These are phyloP conservation scores for Astatoreochromis straeleni DNA, from an alignment of 2,113 vertebrate species.

Conservation along the genomic window DNA sequence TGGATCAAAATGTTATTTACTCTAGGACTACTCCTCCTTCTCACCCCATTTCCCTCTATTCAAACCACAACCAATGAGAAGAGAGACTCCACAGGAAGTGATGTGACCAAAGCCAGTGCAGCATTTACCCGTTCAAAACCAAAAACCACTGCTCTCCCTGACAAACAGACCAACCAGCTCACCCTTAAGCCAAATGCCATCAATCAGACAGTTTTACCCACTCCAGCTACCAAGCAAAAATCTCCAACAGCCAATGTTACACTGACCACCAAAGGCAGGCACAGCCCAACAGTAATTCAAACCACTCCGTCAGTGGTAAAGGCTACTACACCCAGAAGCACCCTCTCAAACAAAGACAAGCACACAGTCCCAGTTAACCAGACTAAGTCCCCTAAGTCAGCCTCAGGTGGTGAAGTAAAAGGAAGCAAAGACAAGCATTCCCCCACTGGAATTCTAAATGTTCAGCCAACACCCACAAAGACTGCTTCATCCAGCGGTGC, in stretches of 20 bases:
- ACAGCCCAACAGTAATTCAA: slow-evolving; percentile 19
- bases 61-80: slow-evolving; percentile 61
- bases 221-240: slow-evolving; percentile 18
- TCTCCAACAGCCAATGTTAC: background rate
- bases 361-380: slow-evolving; percentile 25
- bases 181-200: slow-evolving; percentile 49
- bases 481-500: background rate
- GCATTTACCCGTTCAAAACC: slow-evolving; percentile 54
- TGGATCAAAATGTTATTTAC: slow-evolving; percentile 67
- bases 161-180: slow-evolving; percentile 33
- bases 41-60: slow-evolving; percentile 62
- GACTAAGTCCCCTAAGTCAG: slow-evolving; percentile 10
- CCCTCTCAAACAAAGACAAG: slow-evolving; percentile 33
- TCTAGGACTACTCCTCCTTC: slow-evolving; percentile 64
- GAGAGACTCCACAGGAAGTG: slow-evolving; percentile 50
- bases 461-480: slow-evolving; percentile 9
- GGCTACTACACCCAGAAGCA: background rate
- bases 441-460: background rate
- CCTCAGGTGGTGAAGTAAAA: slow-evolving; percentile 14
- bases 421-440: slow-evolving; percentile 12
- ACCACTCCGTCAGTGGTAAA: slow-evolving; percentile 22
- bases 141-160: slow-evolving; percentile 36
- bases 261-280: slow-evolving; percentile 24
- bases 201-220: slow-evolving; percentile 34
- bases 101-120: slow-evolving; percentile 37